Conservation (phyloP, 2,797 vertebrate genomes). For the Melanotaenia boesemani region DNA sequence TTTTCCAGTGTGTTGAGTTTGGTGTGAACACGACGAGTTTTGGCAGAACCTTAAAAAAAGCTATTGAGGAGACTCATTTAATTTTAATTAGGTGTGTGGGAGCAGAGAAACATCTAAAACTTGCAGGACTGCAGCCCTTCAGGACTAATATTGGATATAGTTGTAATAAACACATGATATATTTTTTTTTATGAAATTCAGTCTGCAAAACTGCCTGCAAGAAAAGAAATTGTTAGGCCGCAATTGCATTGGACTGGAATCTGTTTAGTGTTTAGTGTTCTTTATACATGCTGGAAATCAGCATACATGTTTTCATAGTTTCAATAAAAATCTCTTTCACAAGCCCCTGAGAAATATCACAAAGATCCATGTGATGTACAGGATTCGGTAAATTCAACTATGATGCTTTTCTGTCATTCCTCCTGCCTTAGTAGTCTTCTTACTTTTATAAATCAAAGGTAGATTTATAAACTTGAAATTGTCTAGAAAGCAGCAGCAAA, state of each 20-base stretch:
- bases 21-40: too few relatives aligned
- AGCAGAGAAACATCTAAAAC: too few relatives aligned
- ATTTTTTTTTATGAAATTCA: not conserved
- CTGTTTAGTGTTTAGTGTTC: not conserved
- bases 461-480: constrained; percentile 6
- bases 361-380: not conserved
- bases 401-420: not conserved
- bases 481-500: constrained; percentile 9
- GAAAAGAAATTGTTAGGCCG: not conserved
- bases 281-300: not conserved
- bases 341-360: not conserved
- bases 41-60: too few relatives aligned
- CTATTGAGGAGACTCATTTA: too few relatives aligned
- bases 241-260: not conserved
- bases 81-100: too few relatives aligned
- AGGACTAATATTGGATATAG: too few relatives aligned
- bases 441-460: constrained; percentile 7
- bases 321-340: not conserved
- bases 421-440: not conserved
- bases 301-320: not conserved
- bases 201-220: not conserved
- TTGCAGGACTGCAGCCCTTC: too few relatives aligned
- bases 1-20: too few relatives aligned
- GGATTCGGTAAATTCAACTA: not conserved
- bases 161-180: not conserved